Evolutionary conservation across 2,888 invertebrate genomes (phyloP).

Genomic region (Abrostola tripartita): DNA sequence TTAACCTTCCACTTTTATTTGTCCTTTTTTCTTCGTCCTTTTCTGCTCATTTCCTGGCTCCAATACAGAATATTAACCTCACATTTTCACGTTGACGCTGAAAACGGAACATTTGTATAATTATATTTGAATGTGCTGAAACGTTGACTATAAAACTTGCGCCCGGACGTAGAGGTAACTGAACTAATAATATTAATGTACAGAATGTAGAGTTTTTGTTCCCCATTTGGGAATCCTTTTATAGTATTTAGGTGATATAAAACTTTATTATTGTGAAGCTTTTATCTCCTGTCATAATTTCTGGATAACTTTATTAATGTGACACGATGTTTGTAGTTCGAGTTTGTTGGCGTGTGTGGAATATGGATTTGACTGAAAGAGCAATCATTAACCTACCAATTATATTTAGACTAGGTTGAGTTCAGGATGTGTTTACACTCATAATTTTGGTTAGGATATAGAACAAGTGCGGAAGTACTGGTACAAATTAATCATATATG

Average conservation of each 20-base stretch:
- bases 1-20: too few species aligned
- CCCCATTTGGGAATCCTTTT: neutral
- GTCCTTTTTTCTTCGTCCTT: neutral
- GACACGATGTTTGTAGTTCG: neutral
- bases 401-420: too few species aligned
- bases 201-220: neutral
- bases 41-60: constrained; percentile 24
- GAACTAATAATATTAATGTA: constrained; percentile 7
- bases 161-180: constrained; percentile 13
- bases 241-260: constrained; percentile 3
- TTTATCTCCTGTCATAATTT: constrained; percentile 5
- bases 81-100: constrained; percentile 33
- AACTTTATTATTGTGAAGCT: constrained; percentile 3
- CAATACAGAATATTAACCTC: constrained; percentile 22
- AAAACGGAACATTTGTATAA: constrained; percentile 36
- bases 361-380: neutral
- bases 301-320: neutral
- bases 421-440: too few species aligned
- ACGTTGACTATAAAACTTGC: constrained; percentile 19
- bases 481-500: too few species aligned
- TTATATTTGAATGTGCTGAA: constrained; percentile 38
- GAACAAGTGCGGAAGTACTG: too few species aligned
- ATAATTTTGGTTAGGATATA: too few species aligned
- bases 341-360: neutral
- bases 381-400: too few species aligned